Evolutionary conservation across 2,797 vertebrate genomes (phyloP), one percentile per base, ranked within the genome.

Genomic region (Liasis olivaceus): DNA sequence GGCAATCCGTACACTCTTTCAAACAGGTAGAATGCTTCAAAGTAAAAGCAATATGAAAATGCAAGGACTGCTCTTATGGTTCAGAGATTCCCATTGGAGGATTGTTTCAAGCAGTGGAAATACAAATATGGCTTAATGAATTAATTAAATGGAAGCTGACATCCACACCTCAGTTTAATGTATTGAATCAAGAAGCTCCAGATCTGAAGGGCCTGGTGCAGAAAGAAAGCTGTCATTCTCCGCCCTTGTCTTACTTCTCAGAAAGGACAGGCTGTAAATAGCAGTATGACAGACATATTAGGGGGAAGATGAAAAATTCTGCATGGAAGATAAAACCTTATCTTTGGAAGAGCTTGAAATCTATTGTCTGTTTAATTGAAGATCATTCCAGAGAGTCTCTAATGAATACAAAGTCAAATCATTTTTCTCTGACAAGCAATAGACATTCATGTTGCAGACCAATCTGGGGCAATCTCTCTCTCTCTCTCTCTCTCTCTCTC

Each of bases 401-500:
- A 96, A 95, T 94, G 95, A 97, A 97, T 96, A 95, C 54, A 93
- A 96, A 97, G 86, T 95, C n/a, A 96, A 93, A 96, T 97, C 89
- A 92, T 95, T 97, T 96, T 96, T 94, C 91, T 96, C 3, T 95
- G 77, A 95, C 94, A 85, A 96, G 54, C 96, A 95, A 96, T 92
- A 93, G 47, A 88, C 91, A 95, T 91, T 96, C 93, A 91, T 42
- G 97, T 96, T 93, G 95, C 87, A 97, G 97, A 96, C 85, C 54
- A 64, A 88, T 31, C 87, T 56, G 91, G 81, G 94, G 26, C 3
- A 36, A 85, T 95, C 94, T 96, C 31, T 20, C 36, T 77, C 17
- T 97, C 36, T 85, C 95, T 96, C 97, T 97, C 26, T 42, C 20
- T 95, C 12, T 96, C 97, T 97, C 24, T 31, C 15, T 96, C 90